These are phyloP conservation scores for Stramonita haemastoma DNA, from an alignment of 2,888 invertebrate genomes.

Conservation along the genomic window DNA sequence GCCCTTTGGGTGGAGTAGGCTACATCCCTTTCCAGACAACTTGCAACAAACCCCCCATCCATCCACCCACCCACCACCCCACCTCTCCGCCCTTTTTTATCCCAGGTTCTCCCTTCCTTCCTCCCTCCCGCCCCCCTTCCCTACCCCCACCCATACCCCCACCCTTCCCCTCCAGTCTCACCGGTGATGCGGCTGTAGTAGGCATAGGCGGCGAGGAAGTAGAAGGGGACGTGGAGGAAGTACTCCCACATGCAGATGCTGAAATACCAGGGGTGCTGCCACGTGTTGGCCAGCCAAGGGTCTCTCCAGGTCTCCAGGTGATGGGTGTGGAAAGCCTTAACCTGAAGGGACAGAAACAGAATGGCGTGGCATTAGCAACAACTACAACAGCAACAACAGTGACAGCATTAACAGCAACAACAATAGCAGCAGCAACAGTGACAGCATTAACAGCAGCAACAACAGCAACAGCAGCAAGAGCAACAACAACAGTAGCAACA, in stretches of 20 bases:
- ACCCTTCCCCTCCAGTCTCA: neutral
- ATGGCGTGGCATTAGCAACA: neutral
- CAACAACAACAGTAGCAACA: neutral
- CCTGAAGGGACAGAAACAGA: neutral
- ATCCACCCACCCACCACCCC: no score
- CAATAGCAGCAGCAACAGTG: neutral
- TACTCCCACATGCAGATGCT: constrained; percentile 69
- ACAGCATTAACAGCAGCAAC: neutral
- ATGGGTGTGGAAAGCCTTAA: constrained; percentile 21
- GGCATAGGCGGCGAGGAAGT: constrained; percentile 68
- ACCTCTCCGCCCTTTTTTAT: neutral
- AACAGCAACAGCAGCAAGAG: neutral
- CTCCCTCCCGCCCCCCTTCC: neutral
- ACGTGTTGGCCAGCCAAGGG: constrained; percentile 46
- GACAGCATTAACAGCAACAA: neutral
- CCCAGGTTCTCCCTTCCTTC: neutral
- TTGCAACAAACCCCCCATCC: no score
- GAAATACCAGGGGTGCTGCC: constrained; percentile 65
- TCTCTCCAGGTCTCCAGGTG: constrained; percentile 48
- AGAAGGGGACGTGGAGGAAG: constrained; percentile 71
- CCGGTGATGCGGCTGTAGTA: constrained; percentile 63
- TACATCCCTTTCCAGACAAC: no score
- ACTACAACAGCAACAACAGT: neutral
- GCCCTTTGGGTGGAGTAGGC: no score
- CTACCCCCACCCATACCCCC: neutral